Base-by-base conservation (phyloP, 2,797 vertebrate genomes). In the Sphaeramia orbicularis region DNA sequence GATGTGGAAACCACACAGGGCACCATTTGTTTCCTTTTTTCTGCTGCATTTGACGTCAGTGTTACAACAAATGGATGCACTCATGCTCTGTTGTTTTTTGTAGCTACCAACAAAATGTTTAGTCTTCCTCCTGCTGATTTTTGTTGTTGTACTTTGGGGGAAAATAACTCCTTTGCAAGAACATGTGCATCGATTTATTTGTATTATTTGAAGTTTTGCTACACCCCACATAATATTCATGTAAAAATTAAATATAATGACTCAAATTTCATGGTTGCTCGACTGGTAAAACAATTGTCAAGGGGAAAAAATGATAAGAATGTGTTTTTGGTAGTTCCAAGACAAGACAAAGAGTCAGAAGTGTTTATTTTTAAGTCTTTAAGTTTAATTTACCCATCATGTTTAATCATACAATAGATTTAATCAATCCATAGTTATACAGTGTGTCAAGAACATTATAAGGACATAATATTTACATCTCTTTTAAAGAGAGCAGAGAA, bases 391-490 rank as follows among this genome's bases (percentile, higher is more conserved):
- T 15, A 32, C 42, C 15, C 2, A n/a, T 7, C 50, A 81, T 70
- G 52, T 50, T 56, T 36, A 51, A 48, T 14, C 3, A 58, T 37
- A 52, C 24, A 58, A 53, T 27, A 48, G 3, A 16, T 45, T 16
- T 18, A n/a, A 56, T n/a, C n/a, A n/a, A n/a, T 65, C 40, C 40
- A 49, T 32, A 73, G 8, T 43, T n/a, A 27, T n/a, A 27, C 36
- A 88, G 85, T 86, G 86, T 86, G 87, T 83, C 14, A 56, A n/a
- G 47, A 13, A 41, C 49, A 56, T 51, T 42, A 47, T 52, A 52
- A 16, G 8, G n/a, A n/a, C 16, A 11, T 27, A 51, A 14, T 69
- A 74, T 72, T 66, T 12, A 59, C 62, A 73, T 36, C 76, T 55
- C 65, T 51, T 57, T 37, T 41, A 88, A 51, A 74, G 65, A 67